Evolutionary conservation across 1,140 invertebrate species (phyloP).

Genomic region (Drosophila equinoxialis): DNA sequence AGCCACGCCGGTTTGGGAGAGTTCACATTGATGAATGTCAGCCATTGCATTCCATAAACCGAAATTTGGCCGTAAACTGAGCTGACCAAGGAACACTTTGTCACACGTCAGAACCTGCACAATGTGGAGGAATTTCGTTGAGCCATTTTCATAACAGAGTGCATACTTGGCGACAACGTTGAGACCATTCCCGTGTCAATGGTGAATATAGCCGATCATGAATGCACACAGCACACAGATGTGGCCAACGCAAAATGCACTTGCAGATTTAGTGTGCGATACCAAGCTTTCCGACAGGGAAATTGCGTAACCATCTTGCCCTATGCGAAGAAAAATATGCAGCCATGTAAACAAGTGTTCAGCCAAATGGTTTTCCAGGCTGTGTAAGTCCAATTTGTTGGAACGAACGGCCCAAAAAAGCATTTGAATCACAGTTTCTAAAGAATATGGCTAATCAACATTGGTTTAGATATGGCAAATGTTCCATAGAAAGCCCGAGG

Average conservation of each 20-base stretch:
- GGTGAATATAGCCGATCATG: background rate
- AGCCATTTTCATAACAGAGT: slow-evolving; percentile 32
- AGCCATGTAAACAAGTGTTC: slow-evolving; percentile 8
- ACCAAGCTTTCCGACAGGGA: slow-evolving; percentile 13
- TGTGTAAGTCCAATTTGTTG: slow-evolving; percentile 31
- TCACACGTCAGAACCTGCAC: slow-evolving; percentile 3
- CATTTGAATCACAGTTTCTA: background rate
- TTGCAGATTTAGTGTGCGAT: background rate
- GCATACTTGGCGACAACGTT: background rate
- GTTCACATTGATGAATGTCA: slow-evolving; percentile 28
- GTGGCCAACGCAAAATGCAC: no score
- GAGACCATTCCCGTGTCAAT: background rate
- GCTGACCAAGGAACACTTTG: slow-evolving; percentile 24
- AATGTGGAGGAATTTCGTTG: slow-evolving; percentile 18
- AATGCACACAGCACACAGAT: background rate
- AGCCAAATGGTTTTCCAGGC: slow-evolving; percentile 34
- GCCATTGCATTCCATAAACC: background rate
- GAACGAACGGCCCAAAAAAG: background rate
- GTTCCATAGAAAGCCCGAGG: background rate
- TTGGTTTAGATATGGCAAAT: no score
- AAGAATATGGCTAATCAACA: slow-evolving; percentile 8
- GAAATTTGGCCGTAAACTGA: slow-evolving; percentile 48
- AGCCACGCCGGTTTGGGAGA: background rate
- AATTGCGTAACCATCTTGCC: slow-evolving; percentile 19
- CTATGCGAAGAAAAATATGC: slow-evolving; percentile 4